These are phyloP conservation scores for Polyploca ridens DNA, from an alignment of 2,888 invertebrate genomes.

Conservation along the genomic window DNA sequence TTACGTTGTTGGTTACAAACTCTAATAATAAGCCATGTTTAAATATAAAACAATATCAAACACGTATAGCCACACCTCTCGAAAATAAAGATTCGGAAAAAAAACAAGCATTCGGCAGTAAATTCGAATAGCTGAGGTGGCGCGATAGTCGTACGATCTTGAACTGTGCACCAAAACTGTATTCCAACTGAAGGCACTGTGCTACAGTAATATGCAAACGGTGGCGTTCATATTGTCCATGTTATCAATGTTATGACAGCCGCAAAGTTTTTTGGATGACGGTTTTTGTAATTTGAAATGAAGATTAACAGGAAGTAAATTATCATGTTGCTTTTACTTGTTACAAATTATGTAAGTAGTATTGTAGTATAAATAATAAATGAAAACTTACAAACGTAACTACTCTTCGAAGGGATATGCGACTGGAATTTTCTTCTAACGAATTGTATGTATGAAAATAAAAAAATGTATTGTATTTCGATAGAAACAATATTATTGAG, in stretches of 20 bases:
- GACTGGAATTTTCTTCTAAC: too few species aligned
- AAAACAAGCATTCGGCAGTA: constrained; percentile 30
- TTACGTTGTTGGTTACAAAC: background rate
- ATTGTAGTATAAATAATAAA: too few species aligned
- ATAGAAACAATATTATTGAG: too few species aligned
- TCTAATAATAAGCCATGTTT: constrained; percentile 4
- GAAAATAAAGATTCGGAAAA: background rate
- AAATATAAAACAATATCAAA: constrained; percentile 2
- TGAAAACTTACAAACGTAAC: too few species aligned
- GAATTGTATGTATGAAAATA: too few species aligned
- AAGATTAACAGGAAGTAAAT: background rate
- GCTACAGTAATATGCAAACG: constrained; percentile 19
- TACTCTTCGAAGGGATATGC: too few species aligned
- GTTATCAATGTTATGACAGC: background rate
- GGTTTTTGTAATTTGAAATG: background rate
- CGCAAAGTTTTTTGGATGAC: constrained; percentile 3
- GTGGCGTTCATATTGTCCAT: background rate
- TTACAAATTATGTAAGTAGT: too few species aligned
- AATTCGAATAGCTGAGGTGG: constrained; percentile 49
- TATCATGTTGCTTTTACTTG: background rate
- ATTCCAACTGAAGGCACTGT: constrained; percentile 51
- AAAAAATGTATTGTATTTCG: too few species aligned
- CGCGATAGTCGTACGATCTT: constrained; percentile 68
- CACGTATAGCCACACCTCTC: constrained; percentile 7
- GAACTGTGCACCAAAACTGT: constrained; percentile 35